These are phyloP conservation scores for Chrysodeixis includens DNA, from an alignment of 2,888 invertebrate species.

Conservation along the genomic window DNA sequence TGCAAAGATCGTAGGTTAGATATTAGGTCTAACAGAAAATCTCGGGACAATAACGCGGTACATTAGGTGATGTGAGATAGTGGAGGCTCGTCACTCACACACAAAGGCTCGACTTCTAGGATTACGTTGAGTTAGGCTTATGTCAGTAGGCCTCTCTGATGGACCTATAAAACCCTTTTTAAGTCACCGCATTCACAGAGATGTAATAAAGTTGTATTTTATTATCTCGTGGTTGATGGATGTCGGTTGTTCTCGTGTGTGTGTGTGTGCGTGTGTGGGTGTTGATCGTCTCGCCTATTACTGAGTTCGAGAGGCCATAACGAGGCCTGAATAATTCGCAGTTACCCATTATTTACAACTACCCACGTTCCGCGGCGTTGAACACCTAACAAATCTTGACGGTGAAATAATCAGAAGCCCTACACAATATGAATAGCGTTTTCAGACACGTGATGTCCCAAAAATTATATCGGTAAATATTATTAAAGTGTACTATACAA, in stretches of 20 bases:
- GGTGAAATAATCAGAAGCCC: neutral
- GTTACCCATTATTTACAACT: conserved; percentile 43
- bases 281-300: conserved; percentile 54
- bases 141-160: neutral
- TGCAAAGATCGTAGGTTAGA: no score
- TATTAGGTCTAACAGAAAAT: no score
- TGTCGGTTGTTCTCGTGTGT: conserved; percentile 12
- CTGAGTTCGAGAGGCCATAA: conserved; percentile 45
- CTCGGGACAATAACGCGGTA: neutral
- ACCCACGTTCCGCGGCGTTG: conserved; percentile 16
- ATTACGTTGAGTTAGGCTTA: neutral
- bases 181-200: conserved; percentile 4
- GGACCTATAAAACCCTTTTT: conserved; percentile 4
- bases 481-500: neutral
- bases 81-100: neutral
- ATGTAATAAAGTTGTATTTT: neutral
- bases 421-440: neutral
- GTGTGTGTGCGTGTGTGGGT: conserved; percentile 27
- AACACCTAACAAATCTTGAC: conserved; percentile 4
- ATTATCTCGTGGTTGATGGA: conserved; percentile 20
- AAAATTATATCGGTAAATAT: neutral
- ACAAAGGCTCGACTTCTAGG: conserved; percentile 2
- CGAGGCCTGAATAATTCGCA: conserved; percentile 52
- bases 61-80: neutral
- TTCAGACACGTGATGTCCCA: neutral